Percentiles rank a stretch among this genome's conserved stretches.
phyloP scores from a whole-genome alignment of 2,797 vertebrate species.

The Muscicapa comitata region DNA sequence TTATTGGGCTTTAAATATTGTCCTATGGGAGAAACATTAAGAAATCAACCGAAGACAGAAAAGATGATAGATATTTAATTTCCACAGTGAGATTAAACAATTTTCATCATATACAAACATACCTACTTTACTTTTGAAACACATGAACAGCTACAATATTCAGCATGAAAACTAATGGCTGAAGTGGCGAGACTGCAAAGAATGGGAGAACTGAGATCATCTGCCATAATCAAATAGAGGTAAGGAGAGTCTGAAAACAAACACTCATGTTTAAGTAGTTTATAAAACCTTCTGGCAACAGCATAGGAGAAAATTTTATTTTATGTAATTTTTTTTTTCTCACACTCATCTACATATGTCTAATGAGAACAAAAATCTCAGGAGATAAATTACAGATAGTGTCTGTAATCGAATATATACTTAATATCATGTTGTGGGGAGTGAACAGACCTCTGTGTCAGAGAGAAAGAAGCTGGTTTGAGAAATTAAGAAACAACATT shows the following conservation, averaged over 20 bases:
- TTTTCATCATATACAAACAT: conserved; percentile 28
- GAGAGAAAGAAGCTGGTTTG: not conserved
- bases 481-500: not conserved
- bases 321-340: not conserved
- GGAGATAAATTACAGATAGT: not conserved
- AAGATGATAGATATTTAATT: conserved; percentile 30
- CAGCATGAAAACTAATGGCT: not conserved
- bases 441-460: not conserved
- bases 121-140: conserved; percentile 5
- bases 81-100: conserved; percentile 35
- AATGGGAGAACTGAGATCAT: not conserved
- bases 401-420: not conserved
- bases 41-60: not conserved
- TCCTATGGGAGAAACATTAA: not conserved
- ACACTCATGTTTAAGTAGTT: not conserved
- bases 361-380: conserved; percentile 23
- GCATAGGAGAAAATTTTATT: not conserved
- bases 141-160: conserved; percentile 9
- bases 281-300: not conserved
- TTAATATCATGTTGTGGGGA: not conserved
- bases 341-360: not conserved
- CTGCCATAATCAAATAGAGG: not conserved
- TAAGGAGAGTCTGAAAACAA: not conserved
- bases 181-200: not conserved
- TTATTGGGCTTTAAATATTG: not conserved